phyloP scores from a whole-genome alignment of 2,113 vertebrate genomes.

The Mus spicilegus region DNA sequence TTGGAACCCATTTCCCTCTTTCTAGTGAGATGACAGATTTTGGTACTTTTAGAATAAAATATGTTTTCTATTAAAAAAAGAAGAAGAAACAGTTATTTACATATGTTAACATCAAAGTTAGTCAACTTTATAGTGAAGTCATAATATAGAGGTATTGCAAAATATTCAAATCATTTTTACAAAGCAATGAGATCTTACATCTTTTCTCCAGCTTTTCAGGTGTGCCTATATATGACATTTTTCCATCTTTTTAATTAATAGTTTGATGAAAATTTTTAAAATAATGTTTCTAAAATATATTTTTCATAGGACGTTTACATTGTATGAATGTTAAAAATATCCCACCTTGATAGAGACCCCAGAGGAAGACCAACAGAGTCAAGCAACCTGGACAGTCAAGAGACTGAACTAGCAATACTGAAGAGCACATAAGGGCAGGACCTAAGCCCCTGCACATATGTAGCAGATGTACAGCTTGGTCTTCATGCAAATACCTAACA shows the following conservation, averaged over 20 bases:
- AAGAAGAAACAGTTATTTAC: background rate
- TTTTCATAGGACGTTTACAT: background rate
- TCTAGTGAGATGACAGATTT: conserved; percentile 67
- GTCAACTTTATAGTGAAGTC: background rate
- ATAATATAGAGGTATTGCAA: background rate
- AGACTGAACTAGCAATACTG: too few species aligned
- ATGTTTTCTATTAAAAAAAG: conserved; percentile 27
- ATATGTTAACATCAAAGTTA: background rate
- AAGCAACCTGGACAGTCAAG: too few species aligned
- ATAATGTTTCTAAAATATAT: background rate
- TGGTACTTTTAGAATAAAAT: conserved; percentile 81
- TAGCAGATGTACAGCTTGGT: too few species aligned
- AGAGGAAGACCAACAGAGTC: too few species aligned
- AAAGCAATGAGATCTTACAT: background rate
- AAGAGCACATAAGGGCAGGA: too few species aligned
- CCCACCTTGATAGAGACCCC: too few species aligned
- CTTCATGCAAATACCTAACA: too few species aligned
- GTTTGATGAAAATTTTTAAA: background rate
- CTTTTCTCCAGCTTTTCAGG: background rate
- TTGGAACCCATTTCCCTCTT: conserved; percentile 40
- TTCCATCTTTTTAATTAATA: background rate
- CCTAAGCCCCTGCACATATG: too few species aligned
- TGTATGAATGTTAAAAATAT: background rate
- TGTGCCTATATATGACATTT: background rate
- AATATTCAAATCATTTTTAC: background rate